Evolutionary conservation across 2,113 vertebrate species (phyloP), one percentile per base, ranked within the genome.

Genomic region (Mus musculus): DNA sequence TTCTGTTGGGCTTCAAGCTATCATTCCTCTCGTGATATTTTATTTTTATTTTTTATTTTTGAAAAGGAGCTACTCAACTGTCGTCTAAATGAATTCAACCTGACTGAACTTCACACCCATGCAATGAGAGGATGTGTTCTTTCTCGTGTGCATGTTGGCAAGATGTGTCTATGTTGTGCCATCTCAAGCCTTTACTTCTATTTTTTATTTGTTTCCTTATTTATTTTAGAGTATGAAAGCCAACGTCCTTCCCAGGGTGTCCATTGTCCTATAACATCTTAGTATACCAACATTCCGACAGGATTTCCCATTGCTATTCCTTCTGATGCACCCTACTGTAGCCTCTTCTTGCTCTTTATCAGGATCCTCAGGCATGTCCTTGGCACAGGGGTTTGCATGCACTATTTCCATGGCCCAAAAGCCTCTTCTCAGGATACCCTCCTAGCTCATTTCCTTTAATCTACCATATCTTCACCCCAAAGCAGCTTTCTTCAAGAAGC

Each of bases 281-380:
- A 49, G 24, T 20, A 42, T 52, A 26, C n/a, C 20, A n/a, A 52
- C 11, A 33, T 76, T 81, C 72, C n/a, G 39, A 77, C 33, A 2
- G 14, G 7, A 61, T 59, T 81, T 81, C 54, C 39, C 46, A 1
- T 28, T 17, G 39, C 16, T 5, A n/a, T 69, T 10, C 28, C 49
- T 24, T 56, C 54, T 81, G 26, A 13, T 61, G n/a, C 61, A 19
- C 56, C 65, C 65, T 36, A 26, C 14, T 17, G 8, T 77, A 6
- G 52, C 54, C 49, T 90, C 46, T 59, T 77, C 59, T 78, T 33
- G 24, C 17, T 89, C 24, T 75, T 82, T 69, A 82, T 92, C 52
- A 42, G n/a, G 4, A n/a, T 71, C 33, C 8, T 5, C 22, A 49
- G 36, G 36, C 2, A 0, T 1, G 22, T 3, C 7, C 14, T 69